A percentile compares a stretch with the other conserved stretches of the same genome.
These are phyloP conservation scores for Poecilus cupreus DNA, from an alignment of 2,888 invertebrate genomes.

Conservation along the genomic window DNA sequence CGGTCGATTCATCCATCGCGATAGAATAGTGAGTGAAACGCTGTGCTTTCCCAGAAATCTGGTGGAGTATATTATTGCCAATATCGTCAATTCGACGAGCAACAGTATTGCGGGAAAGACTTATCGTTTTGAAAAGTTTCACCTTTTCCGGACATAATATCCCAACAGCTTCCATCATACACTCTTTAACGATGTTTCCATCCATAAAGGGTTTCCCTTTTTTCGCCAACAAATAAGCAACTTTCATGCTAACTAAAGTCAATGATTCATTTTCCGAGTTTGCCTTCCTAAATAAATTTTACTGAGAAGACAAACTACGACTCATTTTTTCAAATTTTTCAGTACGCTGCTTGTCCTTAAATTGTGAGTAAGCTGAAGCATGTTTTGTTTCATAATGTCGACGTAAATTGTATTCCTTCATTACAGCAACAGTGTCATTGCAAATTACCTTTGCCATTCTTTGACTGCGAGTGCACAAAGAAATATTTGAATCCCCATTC, in stretches of 20 bases:
- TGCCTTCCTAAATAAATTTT: slow-evolving; percentile 32
- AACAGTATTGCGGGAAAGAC: slow-evolving; percentile 57
- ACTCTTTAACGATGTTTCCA: slow-evolving; percentile 58
- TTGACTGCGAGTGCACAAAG: slow-evolving; percentile 26
- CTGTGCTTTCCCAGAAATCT: slow-evolving; percentile 57
- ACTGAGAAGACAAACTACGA: slow-evolving; percentile 14
- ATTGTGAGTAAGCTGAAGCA: slow-evolving; percentile 26
- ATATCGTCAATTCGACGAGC: slow-evolving; percentile 58
- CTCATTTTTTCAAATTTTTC: slow-evolving; percentile 37
- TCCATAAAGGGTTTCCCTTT: slow-evolving; percentile 43
- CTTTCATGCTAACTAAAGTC: not conserved
- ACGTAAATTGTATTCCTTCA: slow-evolving; percentile 24
- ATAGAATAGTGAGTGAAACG: slow-evolving; percentile 57
- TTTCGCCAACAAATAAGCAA: slow-evolving; percentile 35
- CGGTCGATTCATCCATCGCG: slow-evolving; percentile 58
- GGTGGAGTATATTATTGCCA: slow-evolving; percentile 56
- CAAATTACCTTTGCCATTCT: slow-evolving; percentile 37
- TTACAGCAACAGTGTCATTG: slow-evolving; percentile 27
- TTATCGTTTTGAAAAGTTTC: slow-evolving; percentile 58
- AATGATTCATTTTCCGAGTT: slow-evolving; percentile 16
- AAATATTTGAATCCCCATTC: slow-evolving; percentile 32
- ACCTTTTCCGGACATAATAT: slow-evolving; percentile 56
- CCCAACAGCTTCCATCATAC: slow-evolving; percentile 59
- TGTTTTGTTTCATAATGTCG: slow-evolving; percentile 39
- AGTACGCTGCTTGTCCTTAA: slow-evolving; percentile 38